A percentile compares a stretch with the other conserved stretches of the same genome.
These are phyloP conservation scores for Lissocephala sabroskyi DNA, from an alignment of 2,888 invertebrate genomes.

Conservation along the genomic window DNA sequence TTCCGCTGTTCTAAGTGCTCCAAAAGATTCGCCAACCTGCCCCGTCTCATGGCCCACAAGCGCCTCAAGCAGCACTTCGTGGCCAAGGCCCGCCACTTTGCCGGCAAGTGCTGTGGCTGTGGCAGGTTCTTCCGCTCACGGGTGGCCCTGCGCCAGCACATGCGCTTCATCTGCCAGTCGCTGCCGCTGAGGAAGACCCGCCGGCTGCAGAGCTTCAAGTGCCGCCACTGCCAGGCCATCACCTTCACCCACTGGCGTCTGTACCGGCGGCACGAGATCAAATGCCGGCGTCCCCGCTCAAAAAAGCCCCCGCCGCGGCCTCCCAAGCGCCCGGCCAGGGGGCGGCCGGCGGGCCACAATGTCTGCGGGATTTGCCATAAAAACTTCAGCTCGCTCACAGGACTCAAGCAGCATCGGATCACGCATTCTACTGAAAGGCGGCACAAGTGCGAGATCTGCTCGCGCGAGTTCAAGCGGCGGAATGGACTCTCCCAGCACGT, in stretches of 20 bases:
- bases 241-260: slow-evolving; percentile 66
- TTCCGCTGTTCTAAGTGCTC: slow-evolving; percentile 31
- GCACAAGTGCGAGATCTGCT: slow-evolving; percentile 67
- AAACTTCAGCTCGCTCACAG: slow-evolving; percentile 38
- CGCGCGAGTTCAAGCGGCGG: slow-evolving; percentile 68
- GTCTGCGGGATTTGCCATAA: slow-evolving; percentile 43
- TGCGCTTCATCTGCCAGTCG: slow-evolving; percentile 65
- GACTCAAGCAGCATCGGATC: slow-evolving; percentile 68
- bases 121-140: slow-evolving; percentile 56
- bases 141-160: slow-evolving; percentile 67
- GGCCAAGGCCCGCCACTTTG: slow-evolving; percentile 24
- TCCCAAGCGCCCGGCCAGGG: neutral
- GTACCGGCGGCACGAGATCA: slow-evolving; percentile 58
- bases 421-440: slow-evolving; percentile 67
- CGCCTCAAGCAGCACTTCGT: slow-evolving; percentile 32
- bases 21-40: slow-evolving; percentile 22
- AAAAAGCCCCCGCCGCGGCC: neutral
- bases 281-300: slow-evolving; percentile 32
- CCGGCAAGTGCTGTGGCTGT: slow-evolving; percentile 57
- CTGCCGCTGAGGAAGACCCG: slow-evolving; percentile 47
- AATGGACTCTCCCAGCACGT: slow-evolving; percentile 70
- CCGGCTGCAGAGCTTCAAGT: slow-evolving; percentile 49
- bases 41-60: slow-evolving; percentile 45
- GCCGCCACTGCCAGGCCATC: slow-evolving; percentile 55
- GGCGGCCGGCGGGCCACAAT: slow-evolving; percentile 1